These are phyloP conservation scores for Lampropteryx suffumata DNA, from an alignment of 2,888 invertebrate species.

Conservation along the genomic window DNA sequence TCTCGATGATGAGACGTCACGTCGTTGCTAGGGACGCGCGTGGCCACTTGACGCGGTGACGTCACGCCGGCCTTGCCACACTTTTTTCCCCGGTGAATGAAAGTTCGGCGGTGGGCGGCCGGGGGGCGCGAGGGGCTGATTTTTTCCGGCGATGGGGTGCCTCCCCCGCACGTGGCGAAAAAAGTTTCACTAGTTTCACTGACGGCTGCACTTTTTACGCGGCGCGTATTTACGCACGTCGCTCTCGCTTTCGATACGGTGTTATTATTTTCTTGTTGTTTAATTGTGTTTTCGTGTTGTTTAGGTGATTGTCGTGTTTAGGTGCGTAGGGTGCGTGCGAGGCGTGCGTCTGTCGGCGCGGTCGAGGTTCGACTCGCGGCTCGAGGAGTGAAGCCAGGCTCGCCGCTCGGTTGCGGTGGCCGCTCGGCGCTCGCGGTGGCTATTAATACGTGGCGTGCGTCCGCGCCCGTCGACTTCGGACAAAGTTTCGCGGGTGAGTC, in stretches of 20 bases:
- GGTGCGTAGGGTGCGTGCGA: conserved; percentile 54
- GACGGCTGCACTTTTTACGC: conserved; percentile 80
- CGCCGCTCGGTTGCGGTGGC: conserved; percentile 66
- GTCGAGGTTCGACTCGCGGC: conserved; percentile 57
- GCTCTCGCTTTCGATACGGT: conserved; percentile 59
- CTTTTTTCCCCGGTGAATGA: conserved; percentile 85
- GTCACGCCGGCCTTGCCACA: conserved; percentile 83
- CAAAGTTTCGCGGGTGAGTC: conserved; percentile 80
- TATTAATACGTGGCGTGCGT: conserved; percentile 79
- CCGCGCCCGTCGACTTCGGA: conserved; percentile 81
- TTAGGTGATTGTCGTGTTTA: conserved; percentile 39
- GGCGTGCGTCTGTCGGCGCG: conserved; percentile 61
- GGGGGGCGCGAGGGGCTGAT: conserved; percentile 76
- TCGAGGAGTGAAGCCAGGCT: conserved; percentile 45
- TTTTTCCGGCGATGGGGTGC: conserved; percentile 78
- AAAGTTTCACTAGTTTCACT: conserved; percentile 82
- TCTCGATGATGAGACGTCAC: conserved; percentile 49
- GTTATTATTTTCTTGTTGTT: conserved; percentile 44
- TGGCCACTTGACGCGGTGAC: conserved; percentile 78
- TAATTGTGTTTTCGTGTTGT: conserved; percentile 42
- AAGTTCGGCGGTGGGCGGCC: conserved; percentile 82
- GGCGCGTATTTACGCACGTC: conserved; percentile 73
- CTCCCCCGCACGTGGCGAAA: conserved; percentile 73
- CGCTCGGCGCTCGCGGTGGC: conserved; percentile 72
- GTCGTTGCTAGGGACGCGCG: conserved; percentile 79